Base-by-base conservation (phyloP, 2,888 invertebrate genomes). In the Cordilura impudica region DNA sequence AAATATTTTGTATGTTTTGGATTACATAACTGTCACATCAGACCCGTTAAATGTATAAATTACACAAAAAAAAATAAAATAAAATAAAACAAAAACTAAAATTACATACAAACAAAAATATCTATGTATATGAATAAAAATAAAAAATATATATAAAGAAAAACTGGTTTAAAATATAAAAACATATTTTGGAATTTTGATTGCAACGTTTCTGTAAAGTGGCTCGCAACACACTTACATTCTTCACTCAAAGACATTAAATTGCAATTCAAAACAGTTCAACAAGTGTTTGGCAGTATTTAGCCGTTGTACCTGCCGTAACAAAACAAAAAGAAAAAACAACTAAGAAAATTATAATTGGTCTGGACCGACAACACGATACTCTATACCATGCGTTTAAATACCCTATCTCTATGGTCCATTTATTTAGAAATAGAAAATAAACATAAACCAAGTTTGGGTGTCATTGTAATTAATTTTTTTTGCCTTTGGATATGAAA, bases 131-230 rank as follows among this genome's bases (percentile, higher is more conserved):
- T 51, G 14, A 53, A 31, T 26, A 35, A n/a, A 53, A 67, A 31
- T 53, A 69, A 43, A 56, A 58, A 43, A 10, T 58, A 43, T 12
- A 21, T 16, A n/a, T n/a, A n/a, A n/a, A n/a, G n/a, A 26, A 65
- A 70, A 79, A 79, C 78, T 51, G 71, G 78, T 75, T 75, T 29
- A 51, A 72, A 23, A 39, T n/a, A 39, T 18, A 23, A 56, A 61
- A 53, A 56, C 19, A 56, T 39, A 58, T 67, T 79, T 75, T 75
- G 70, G 75, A 79, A 79, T 71, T 79, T 79, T 70, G 69, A 78
- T 78, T 78, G 74, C 70, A 66, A 70, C 58, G 69, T 21, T 69
- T 73, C 71, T 67, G 58, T 65, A 19, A 61, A 49, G 23, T 53
- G 63, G 53, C 78, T 39, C 60, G 72, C 72, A 61, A 78, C 66